Evolutionary conservation across 35 echinoderm and acorn worm genomes (phyloP).

Genomic region (Apostichopus californicus): DNA sequence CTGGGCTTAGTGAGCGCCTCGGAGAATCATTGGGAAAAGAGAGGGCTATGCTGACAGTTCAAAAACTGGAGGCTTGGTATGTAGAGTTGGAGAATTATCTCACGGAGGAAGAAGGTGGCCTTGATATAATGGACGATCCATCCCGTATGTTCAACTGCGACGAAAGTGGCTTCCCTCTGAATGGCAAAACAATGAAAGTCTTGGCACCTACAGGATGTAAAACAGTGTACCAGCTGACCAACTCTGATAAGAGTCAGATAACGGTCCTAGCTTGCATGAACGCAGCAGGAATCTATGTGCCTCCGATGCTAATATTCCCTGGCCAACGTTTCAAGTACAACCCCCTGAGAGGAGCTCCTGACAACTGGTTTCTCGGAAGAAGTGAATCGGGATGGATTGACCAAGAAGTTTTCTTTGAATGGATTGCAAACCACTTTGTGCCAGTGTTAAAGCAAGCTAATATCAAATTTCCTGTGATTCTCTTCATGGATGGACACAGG

Average conservation of each 20-base stretch:
- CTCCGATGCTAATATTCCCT: constrained; percentile 57
- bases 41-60: constrained; percentile 18
- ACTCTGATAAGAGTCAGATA: constrained; percentile 40
- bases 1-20: constrained; percentile 47
- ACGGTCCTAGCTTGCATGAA: constrained; percentile 51
- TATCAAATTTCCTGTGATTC: constrained; percentile 50
- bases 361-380: constrained; percentile 55
- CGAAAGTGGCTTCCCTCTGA: constrained; percentile 52
- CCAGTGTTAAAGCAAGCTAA: constrained; percentile 43
- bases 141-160: constrained; percentile 63
- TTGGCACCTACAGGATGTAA: constrained; percentile 43
- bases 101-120: constrained; percentile 12
- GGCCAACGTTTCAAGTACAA: constrained; percentile 59
- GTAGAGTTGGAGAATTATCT: constrained; percentile 47
- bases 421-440: constrained; percentile 60
- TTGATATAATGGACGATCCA: constrained; percentile 28
- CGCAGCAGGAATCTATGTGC: constrained; percentile 43
- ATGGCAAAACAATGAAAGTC: constrained; percentile 48
- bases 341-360: constrained; percentile 47
- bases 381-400: constrained; percentile 69
- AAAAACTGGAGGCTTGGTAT: constrained; percentile 49
- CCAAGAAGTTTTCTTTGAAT: constrained; percentile 62
- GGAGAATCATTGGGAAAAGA: constrained; percentile 59
- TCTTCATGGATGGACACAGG: constrained; percentile 52
- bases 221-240: constrained; percentile 48